Evolutionary conservation across 1,140 invertebrate genomes (phyloP), one percentile per base, ranked within the genome.

Genomic region (Colletes latitarsis): DNA sequence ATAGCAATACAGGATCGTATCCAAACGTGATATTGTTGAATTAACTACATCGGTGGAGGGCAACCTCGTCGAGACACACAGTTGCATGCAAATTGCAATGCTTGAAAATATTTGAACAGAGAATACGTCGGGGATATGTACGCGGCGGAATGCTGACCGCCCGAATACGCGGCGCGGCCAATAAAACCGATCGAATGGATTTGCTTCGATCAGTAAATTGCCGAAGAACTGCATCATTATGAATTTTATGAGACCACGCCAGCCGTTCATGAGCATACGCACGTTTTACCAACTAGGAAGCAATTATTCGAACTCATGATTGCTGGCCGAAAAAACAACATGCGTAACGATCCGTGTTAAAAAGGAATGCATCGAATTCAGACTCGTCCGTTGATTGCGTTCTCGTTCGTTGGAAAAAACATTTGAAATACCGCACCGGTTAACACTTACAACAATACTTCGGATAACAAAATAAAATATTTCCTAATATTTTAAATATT

Each of bases 101-200:
- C 64, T 79, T 49, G 49, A 57, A 79, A 79, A 79, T 55, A 63
- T 72, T 73, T 78, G 58, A 49, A 64, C 46, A 41, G 58, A 21
- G 46, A n/a, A 53, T 39, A 52, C 43, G 19, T n/a, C 39, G n/a
- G 12, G 15, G 9, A 75, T 67, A 67, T 14, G 49, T 19, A 41
- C 21, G n/a, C 60, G n/a, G 6, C 41, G 60, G 52, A 52, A 62
- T 19, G 0, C 15, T 14, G 12, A 4, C 15, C 30, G 17, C n/a
- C 8, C 39, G 15, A 15, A 70, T 53, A 6, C 46, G 6, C 6
- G 14, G 0, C 53, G 19, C 4, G 39, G 14, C 30, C 30, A 68
- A 75, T 75, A 68, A 80, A 80, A 80, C 41, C 8, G 53, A 60
- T 52, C 8, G 43, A 57, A 80, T 41, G 53, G 60, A 67, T 67